Base-by-base conservation (phyloP, 2,797 vertebrate genomes). In the Sebastes diaconus region DNA sequence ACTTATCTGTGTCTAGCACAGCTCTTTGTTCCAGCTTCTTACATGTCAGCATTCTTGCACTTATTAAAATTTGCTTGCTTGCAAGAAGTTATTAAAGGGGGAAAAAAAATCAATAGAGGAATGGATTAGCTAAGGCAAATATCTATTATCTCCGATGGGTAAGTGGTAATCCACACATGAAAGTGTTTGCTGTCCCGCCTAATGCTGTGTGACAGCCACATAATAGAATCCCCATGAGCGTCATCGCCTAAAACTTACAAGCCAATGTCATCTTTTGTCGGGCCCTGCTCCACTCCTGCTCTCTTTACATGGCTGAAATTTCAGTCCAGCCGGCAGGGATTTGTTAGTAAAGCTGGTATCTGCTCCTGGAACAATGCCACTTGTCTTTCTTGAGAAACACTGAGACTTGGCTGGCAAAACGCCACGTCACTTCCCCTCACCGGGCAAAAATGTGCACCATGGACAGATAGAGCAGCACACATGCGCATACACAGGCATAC, bases 131-230 rank as follows among this genome's bases (percentile, higher is more conserved):
- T 79, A 90, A 91, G 91, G 88, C 93, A 96, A 94, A 87, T 90
- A 90, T 95, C 94, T 96, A 95, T 98, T 96, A 95, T 97, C 94
- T 95, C 81, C 84, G 68, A 84, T 83, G 93, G 95, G 88, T 88
- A 94, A 96, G 93, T 93, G 95, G 94, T 98, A 97, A 98, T 97
- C 96, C 95, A 82, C 93, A 95, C 92, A 95, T 96, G 94, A 96
- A 97, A 97, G 95, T 95, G 93, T 94, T 94, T 94, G 95, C 95
- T 95, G 94, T 93, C 93, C 95, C 85, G 93, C 89, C 94, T 97
- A 97, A 96, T 93, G 89, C 89, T 88, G 91, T 96, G 90, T 96
- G 96, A 97, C 96, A 96, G 95, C 89, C 79, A 73, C 90, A 97
- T 93, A 97, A 97, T 96, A 93, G 94, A 94, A 83, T 92, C 91